These are phyloP conservation scores for Platypus cylindrus DNA, from an alignment of 2,888 invertebrate genomes.

Conservation along the genomic window DNA sequence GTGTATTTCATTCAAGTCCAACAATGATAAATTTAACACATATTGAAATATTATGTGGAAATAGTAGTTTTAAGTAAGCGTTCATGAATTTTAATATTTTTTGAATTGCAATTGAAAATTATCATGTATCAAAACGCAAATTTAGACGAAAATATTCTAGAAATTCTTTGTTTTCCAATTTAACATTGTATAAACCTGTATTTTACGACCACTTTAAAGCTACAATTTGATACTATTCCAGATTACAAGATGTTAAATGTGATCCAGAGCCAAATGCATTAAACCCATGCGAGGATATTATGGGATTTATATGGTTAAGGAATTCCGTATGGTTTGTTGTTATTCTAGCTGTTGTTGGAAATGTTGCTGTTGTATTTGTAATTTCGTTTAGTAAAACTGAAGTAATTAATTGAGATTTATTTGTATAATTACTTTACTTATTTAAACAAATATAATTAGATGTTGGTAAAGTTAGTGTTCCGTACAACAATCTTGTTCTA, in stretches of 20 bases:
- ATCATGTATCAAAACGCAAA: too few species aligned
- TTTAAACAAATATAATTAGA: too few species aligned
- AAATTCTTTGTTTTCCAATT: too few species aligned
- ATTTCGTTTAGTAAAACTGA: slow-evolving; percentile 48
- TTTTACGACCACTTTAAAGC: too few species aligned
- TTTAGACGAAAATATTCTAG: too few species aligned
- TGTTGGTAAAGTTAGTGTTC: too few species aligned
- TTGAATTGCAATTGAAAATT: too few species aligned
- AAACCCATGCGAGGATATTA: slow-evolving; percentile 83
- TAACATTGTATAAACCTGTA: too few species aligned
- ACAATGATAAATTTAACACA: slow-evolving; percentile 16
- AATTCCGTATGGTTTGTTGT: slow-evolving; percentile 81
- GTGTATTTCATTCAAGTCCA: slow-evolving; percentile 19
- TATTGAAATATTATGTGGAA: slow-evolving; percentile 19
- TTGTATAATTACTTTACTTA: not conserved
- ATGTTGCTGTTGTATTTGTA: slow-evolving; percentile 68
- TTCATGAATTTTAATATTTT: too few species aligned
- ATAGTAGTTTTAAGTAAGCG: slow-evolving; percentile 18
- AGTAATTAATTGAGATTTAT: slow-evolving; percentile 3
- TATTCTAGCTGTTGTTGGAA: slow-evolving; percentile 68
- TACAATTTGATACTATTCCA: slow-evolving; percentile 16
- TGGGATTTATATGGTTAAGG: slow-evolving; percentile 68
- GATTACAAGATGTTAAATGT: slow-evolving; percentile 47
- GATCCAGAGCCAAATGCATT: slow-evolving; percentile 65
- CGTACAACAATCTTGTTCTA: not conserved